These are phyloP conservation scores for Rhynchomys soricoides DNA, from an alignment of 2,113 vertebrate genomes.

Conservation along the genomic window DNA sequence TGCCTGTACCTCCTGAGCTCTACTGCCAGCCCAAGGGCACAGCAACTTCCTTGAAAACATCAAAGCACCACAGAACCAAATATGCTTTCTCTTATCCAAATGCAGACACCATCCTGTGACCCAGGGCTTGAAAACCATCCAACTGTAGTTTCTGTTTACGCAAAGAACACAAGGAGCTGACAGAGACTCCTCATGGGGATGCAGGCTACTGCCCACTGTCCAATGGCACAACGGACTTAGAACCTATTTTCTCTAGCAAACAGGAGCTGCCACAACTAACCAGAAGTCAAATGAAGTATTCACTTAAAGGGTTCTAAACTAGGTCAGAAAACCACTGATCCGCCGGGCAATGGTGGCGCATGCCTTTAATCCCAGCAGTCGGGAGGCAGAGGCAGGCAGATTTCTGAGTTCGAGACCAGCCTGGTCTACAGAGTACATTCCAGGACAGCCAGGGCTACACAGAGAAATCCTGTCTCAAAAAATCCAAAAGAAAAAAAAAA, in stretches of 20 bases:
- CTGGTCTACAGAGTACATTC: no score
- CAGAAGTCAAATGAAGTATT: neutral
- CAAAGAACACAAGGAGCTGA: neutral
- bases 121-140: neutral
- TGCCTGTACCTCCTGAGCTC: neutral
- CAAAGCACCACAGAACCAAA: neutral
- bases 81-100: neutral
- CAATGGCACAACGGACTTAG: neutral
- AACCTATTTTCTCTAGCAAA: neutral
- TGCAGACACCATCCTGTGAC: neutral
- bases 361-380: no score
- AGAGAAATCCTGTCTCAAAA: no score
- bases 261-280: neutral
- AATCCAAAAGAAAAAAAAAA: no score
- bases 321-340: neutral
- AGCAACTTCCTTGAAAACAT: neutral
- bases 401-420: no score
- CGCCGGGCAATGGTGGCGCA: no score
- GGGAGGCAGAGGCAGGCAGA: no score
- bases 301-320: neutral
- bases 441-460: no score
- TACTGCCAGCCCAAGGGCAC: neutral
- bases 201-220: accelerated
- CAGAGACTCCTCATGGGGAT: neutral
- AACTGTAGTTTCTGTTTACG: neutral